Conservation (phyloP, 2,888 invertebrate genomes). For the Eupeodes latifasciatus region DNA sequence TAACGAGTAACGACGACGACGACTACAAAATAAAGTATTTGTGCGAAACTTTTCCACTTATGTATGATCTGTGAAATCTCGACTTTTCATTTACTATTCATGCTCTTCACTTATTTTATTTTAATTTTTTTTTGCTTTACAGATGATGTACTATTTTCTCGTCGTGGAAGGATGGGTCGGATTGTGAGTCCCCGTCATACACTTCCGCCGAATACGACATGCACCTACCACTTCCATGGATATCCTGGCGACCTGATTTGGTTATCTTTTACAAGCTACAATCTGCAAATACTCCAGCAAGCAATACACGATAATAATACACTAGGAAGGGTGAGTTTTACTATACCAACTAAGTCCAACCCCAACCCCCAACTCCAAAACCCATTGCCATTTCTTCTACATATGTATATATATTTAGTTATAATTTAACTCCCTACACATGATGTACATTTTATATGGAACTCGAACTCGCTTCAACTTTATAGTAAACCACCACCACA, state of each 20-base stretch:
- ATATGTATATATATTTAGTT: no score
- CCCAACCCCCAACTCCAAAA: no score
- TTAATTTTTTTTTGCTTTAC: constrained; percentile 77
- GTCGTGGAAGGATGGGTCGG: constrained; percentile 88
- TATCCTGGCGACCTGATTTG: constrained; percentile 92
- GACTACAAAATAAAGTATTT: constrained; percentile 53
- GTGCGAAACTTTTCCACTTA: constrained; percentile 70
- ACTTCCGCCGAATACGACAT: constrained; percentile 93
- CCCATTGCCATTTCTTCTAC: not conserved
- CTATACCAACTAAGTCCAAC: not conserved
- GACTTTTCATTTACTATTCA: constrained; percentile 71
- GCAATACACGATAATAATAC: constrained; percentile 86
- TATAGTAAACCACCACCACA: constrained; percentile 23
- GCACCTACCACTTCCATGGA: constrained; percentile 93
- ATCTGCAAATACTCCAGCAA: constrained; percentile 89
- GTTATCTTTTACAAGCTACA: constrained; percentile 94
- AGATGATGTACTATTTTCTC: constrained; percentile 85
- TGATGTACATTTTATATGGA: not conserved
- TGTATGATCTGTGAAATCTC: constrained; percentile 70
- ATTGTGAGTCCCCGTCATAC: constrained; percentile 93
- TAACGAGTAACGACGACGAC: constrained; percentile 17
- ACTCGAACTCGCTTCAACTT: not conserved
- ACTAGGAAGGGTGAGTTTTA: constrained; percentile 83
- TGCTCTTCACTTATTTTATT: constrained; percentile 42
- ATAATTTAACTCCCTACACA: not conserved